phyloP scores from a whole-genome alignment of 2,113 vertebrate species.

The Stigmatopora nigra region DNA sequence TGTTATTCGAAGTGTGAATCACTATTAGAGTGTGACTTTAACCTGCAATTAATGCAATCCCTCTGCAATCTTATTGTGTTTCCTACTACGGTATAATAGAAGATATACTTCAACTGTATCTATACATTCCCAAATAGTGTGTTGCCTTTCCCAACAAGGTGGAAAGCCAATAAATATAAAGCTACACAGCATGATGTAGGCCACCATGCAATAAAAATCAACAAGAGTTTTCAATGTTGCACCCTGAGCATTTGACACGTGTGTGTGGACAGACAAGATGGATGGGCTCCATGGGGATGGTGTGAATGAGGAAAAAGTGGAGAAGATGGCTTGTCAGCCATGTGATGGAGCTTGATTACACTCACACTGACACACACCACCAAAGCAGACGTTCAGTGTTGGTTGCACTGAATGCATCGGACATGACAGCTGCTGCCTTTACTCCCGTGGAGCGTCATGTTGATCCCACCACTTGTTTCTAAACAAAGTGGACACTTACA shows the following conservation, averaged over 20 bases:
- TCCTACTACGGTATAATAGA: background rate
- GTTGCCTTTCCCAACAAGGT: background rate
- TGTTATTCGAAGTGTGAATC: conserved; percentile 67
- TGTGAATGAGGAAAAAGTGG: conserved; percentile 33
- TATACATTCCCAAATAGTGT: background rate
- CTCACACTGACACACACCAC: conserved; percentile 45
- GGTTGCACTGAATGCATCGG: conserved; percentile 62
- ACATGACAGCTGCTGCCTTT: conserved; percentile 63
- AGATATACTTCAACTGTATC: background rate
- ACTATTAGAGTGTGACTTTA: conserved; percentile 67
- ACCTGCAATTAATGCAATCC: conserved; percentile 69
- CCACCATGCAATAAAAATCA: background rate
- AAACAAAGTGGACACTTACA: conserved; percentile 1
- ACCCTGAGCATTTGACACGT: background rate
- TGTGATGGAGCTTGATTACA: conserved; percentile 60
- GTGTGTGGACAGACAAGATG: conserved; percentile 9
- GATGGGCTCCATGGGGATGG: conserved; percentile 22
- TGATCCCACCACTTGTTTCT: background rate
- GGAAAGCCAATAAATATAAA: background rate
- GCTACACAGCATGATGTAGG: background rate
- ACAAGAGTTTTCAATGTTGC: background rate
- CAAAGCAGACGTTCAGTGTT: conserved; percentile 52
- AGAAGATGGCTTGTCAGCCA: conserved; percentile 55
- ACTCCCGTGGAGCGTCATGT: conserved; percentile 33
- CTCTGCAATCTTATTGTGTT: background rate